Percentiles rank a stretch among this genome's conserved stretches.
Evolutionary conservation across 2,888 invertebrate genomes (phyloP).

Genomic region (Amiota minor): DNA sequence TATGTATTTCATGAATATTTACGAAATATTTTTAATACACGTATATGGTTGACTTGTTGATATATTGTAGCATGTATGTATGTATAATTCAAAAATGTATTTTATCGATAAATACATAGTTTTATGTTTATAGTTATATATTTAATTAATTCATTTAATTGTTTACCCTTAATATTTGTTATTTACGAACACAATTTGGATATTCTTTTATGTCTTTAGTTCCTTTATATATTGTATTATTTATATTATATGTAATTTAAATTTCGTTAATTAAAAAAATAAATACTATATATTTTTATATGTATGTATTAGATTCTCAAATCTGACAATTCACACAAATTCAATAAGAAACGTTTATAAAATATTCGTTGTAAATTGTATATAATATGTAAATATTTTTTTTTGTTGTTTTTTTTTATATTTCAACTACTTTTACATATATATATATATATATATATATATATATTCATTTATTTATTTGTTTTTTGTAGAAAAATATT

Average conservation of each 20-base stretch:
- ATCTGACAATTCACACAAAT: conserved; percentile 15
- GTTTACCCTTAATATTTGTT: conserved; percentile 37
- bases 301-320: not conserved
- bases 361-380: conserved; percentile 62
- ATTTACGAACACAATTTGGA: conserved; percentile 60
- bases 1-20: not conserved
- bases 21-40: conserved; percentile 32
- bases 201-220: conserved; percentile 41
- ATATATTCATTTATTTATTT: conserved; percentile 50
- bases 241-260: conserved; percentile 11
- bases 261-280: conserved; percentile 28
- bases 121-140: conserved; percentile 20
- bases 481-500: conserved; percentile 57
- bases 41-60: conserved; percentile 32
- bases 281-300: conserved; percentile 13
- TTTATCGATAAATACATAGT: conserved; percentile 43
- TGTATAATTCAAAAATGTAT: conserved; percentile 47
- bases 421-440: conserved; percentile 46
- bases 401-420: conserved; percentile 43
- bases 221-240: conserved; percentile 1
- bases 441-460: conserved; percentile 51
- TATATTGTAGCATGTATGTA: conserved; percentile 40
- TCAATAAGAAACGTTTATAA: conserved; percentile 55
- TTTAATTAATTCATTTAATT: conserved; percentile 17
- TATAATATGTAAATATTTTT: conserved; percentile 49